Evolutionary conservation across 2,797 vertebrate species (phyloP), one percentile per base, ranked within the genome.

Genomic region (Cetoscarus ocellatus): DNA sequence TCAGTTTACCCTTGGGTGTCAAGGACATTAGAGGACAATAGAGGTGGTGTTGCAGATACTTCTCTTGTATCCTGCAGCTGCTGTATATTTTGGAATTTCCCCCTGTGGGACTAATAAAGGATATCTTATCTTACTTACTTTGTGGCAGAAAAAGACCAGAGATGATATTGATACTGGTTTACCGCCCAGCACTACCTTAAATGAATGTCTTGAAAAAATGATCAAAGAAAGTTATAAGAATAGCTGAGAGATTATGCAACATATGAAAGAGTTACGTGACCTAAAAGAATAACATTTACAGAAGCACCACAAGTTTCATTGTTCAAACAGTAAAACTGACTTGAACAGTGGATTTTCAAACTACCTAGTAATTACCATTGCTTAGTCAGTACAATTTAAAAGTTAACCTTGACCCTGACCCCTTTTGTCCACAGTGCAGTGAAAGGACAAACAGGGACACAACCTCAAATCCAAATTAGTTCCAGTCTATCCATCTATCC

Each of bases 401-500:
- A 70, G 18, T 15, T 57, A 45, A 59, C 58, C 61, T 62, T 59
- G 76, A 61, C 59, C 72, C 35, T 56, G 47, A 73, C 65, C 34
- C 3, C 9, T 55, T 13, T 54, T 49, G 52, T 55, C 67, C 34
- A 56, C 18, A 66, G 80, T 79, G 74, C 73, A 86, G 63, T 76
- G 77, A 75, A 75, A 85, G 79, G 81, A 88, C 86, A 89, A 73
- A 75, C 75, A 80, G 67, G 82, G 83, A 83, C 78, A 73, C 57
- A 82, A 82, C 79, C 82, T 83, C 68, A 62, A 57, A 65, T 68
- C 43, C 61, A 27, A 80, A 82, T 73, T 43, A 11, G 6, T 75
- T 87, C 70, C 75, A 79, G 70, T 86, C 75, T 48, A 43, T 66
- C 57, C 54, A 80, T 66, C 57, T 52, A 80, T 71, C 75, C 79